Base-by-base conservation (phyloP, 2,888 invertebrate genomes). In the Acrocyrtus sp. region DNA sequence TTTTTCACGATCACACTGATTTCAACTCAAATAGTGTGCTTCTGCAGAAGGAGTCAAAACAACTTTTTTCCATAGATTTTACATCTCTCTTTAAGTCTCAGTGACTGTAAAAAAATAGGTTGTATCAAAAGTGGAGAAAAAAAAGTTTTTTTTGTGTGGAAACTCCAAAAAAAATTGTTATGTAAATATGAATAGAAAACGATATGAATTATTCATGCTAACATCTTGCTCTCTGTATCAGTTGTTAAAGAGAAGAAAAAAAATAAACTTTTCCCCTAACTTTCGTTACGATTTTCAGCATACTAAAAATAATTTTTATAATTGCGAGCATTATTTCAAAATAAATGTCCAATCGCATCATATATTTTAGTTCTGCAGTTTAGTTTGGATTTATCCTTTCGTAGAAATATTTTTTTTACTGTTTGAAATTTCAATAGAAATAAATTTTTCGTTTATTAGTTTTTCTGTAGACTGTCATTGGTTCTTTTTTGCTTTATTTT, bases 161-260 rank as follows among this genome's bases (percentile, higher is more conserved):
- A 15, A 50, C 10, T 21, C 12, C 26, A 24, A 26, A 26, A 50
- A 19, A 12, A 50, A 12, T 19, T 50, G n/a, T 45, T n/a, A 45
- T 50, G 50, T 50, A 50, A 50, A 50, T 50, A 50, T 12, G 26
- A 50, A 4, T 47, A 17, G 17, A n/a, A n/a, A n/a, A n/a, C n/a
- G n/a, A n/a, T n/a, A 47, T 50, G 24, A 50, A 24, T 50, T 12
- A 26, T 50, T 50, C n/a, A 45, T n/a, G n/a, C 22, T 48, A 21
- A 15, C 15, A n/a, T 19, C 15, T 21, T 8, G 21, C 10, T 47
- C 21, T 12, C 29, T 53, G 53, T 53, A 53, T 53, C 53, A 53
- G 53, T 53, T 53, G 53, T 17, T n/a, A n/a, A n/a, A n/a, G n/a
- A n/a, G n/a, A n/a, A n/a, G n/a, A n/a, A n/a, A n/a, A 8, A 17